A percentile compares a stretch with the other conserved stretches of the same genome.
Conservation (phyloP, 2,113 vertebrate species). For the Trachemys scripta region DNA sequence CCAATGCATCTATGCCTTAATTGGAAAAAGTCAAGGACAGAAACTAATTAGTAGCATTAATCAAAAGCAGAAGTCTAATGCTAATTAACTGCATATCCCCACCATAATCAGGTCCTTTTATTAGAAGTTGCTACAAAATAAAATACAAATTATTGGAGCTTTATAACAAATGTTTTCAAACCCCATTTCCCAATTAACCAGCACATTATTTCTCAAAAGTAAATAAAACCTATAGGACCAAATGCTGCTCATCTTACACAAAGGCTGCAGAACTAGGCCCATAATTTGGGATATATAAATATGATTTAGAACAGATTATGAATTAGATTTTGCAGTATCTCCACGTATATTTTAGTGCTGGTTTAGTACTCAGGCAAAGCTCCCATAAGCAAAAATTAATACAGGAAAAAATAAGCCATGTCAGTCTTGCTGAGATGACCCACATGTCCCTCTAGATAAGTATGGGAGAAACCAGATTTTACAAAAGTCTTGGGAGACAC, state of each 20-base stretch:
- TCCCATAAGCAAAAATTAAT: background rate
- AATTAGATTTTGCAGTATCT: background rate
- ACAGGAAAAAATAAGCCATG: fast-evolving
- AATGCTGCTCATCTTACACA: background rate
- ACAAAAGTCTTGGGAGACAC: background rate
- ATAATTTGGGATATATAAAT: background rate
- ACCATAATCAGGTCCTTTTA: constrained; percentile 41
- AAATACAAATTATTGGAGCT: background rate
- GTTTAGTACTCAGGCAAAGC: background rate
- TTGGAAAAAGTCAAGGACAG: constrained; percentile 80
- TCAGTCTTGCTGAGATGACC: background rate
- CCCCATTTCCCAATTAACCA: constrained; percentile 22
- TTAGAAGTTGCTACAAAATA: constrained; percentile 8
- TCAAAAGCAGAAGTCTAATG: constrained; percentile 80
- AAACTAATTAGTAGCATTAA: constrained; percentile 80
- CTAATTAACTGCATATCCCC: constrained; percentile 73
- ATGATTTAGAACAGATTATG: background rate
- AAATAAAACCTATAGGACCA: background rate
- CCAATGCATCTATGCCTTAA: constrained; percentile 72
- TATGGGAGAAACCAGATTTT: background rate
- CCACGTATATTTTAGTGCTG: background rate
- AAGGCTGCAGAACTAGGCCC: background rate
- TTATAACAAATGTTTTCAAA: constrained; percentile 1
- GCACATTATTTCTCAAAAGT: background rate
- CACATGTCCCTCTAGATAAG: background rate